Conservation (phyloP, 2,113 vertebrate species). For the Prolemur simus region DNA sequence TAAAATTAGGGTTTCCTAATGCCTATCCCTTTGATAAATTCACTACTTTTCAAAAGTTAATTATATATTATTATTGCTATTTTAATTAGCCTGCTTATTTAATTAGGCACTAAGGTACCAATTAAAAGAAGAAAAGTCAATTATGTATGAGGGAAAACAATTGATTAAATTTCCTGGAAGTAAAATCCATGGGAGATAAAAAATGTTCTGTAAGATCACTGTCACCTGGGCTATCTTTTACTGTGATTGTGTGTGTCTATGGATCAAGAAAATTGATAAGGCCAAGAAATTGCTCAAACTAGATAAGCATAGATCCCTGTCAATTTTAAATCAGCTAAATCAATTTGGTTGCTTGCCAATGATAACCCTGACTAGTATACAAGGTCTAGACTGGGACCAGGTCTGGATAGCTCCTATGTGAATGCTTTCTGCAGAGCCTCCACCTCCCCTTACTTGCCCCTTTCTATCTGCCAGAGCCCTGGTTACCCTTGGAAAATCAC, state of each 20-base stretch:
- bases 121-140: constrained; percentile 69
- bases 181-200: not conserved
- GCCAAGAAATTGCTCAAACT: not conserved
- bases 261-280: not conserved
- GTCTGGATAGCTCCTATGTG: not conserved
- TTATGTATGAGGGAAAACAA: constrained; percentile 51
- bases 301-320: not conserved
- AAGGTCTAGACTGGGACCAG: not conserved
- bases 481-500: not conserved
- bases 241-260: not conserved
- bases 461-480: not conserved
- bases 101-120: constrained; percentile 54
- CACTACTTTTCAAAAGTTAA: constrained; percentile 52
- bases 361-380: not conserved
- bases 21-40: constrained; percentile 7
- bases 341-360: not conserved
- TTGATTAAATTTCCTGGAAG: constrained; percentile 69
- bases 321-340: not conserved
- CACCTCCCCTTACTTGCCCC: not conserved
- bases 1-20: constrained; percentile 33
- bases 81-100: constrained; percentile 72
- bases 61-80: constrained; percentile 67
- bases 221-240: not conserved
- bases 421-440: not conserved
- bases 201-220: not conserved